These are phyloP conservation scores for Tetrao urogallus DNA, from an alignment of 2,113 vertebrate genomes.

Conservation along the genomic window DNA sequence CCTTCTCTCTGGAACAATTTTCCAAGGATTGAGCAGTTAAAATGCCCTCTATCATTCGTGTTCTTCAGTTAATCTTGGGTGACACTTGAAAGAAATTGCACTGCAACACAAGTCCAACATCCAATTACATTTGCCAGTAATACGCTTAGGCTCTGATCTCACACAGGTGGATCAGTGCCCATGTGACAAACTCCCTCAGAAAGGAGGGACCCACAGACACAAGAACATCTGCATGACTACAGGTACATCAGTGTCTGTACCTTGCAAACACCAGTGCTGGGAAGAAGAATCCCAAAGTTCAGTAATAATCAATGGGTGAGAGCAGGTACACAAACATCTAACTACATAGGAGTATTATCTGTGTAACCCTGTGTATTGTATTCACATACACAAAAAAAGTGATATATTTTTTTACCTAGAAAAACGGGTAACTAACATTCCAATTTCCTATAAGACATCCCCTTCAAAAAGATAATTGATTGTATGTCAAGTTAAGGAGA, in stretches of 20 bases:
- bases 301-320: background rate
- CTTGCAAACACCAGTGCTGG: background rate
- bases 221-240: background rate
- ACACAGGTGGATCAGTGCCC: background rate
- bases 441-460: background rate
- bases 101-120: background rate
- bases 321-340: background rate
- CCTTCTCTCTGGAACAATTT: background rate
- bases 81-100: background rate
- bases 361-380: background rate
- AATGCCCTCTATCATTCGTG: background rate
- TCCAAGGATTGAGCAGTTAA: background rate
- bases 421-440: background rate
- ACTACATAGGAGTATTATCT: background rate
- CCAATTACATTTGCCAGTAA: slow-evolving; percentile 56
- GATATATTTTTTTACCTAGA: background rate
- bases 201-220: background rate
- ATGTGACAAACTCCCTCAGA: background rate
- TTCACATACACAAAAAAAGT: background rate
- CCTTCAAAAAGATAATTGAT: background rate
- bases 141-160: slow-evolving; percentile 43
- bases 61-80: slow-evolving; percentile 21
- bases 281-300: background rate
- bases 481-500: background rate
- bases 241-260: background rate